Evolutionary conservation across 2,113 vertebrate species (phyloP).

Genomic region (Stercorarius parasiticus): DNA sequence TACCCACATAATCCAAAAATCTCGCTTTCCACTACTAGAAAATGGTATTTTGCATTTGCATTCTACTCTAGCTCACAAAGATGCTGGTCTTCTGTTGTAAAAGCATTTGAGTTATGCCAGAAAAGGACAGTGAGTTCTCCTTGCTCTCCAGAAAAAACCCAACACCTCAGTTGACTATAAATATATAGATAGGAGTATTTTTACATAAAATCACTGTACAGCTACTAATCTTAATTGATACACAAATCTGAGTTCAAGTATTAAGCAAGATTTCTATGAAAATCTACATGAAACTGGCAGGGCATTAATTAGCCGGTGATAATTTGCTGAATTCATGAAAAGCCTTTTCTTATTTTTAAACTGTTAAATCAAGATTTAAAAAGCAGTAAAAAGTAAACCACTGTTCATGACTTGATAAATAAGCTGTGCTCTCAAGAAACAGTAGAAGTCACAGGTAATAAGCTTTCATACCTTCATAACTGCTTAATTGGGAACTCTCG

Average conservation of each 20-base stretch:
- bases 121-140: neutral
- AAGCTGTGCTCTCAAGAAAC: neutral
- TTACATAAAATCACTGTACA: neutral
- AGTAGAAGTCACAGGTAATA: neutral
- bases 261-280: neutral
- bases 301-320: neutral
- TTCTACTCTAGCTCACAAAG: neutral
- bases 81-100: neutral
- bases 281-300: neutral
- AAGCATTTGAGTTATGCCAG: neutral
- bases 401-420: neutral
- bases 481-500: slow-evolving; percentile 26
- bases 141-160: neutral
- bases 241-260: neutral
- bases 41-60: neutral
- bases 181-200: neutral
- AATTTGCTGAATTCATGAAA: neutral
- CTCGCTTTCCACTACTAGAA: neutral
- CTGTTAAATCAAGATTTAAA: neutral
- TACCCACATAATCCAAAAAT: neutral
- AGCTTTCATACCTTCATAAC: neutral
- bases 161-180: neutral
- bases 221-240: neutral
- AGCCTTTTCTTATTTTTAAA: neutral
- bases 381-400: neutral